A percentile compares a stretch with the other conserved stretches of the same genome.
Evolutionary conservation across 2,113 vertebrate species (phyloP).

Genomic region (Sturnira hondurensis): DNA sequence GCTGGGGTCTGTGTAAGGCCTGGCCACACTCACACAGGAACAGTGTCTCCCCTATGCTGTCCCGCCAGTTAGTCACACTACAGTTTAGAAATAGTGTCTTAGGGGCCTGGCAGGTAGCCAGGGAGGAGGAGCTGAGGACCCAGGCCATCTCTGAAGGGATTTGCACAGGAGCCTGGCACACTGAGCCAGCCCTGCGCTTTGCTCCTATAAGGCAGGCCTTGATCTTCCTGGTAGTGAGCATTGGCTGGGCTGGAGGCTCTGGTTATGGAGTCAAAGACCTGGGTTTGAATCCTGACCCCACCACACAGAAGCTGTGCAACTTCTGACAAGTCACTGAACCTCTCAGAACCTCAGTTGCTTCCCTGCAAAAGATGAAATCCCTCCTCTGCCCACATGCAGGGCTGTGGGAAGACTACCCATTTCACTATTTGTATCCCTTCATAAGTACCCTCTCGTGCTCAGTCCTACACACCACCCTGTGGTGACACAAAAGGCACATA

Average conservation of each 20-base stretch:
- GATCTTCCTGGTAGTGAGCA: accelerated
- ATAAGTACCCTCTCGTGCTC: background rate
- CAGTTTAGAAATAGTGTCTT: background rate
- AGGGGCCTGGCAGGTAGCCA: background rate
- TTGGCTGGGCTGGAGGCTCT: background rate
- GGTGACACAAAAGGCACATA: background rate
- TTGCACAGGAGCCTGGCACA: background rate
- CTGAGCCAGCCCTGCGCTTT: background rate
- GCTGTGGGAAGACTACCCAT: background rate
- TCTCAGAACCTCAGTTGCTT: background rate
- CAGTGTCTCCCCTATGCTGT: background rate
- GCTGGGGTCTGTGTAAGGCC: background rate
- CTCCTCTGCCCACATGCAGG: background rate
- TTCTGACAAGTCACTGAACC: background rate
- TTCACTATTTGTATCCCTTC: background rate
- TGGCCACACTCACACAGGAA: background rate
- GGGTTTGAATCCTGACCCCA: background rate
- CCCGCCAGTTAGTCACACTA: background rate
- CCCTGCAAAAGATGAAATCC: background rate
- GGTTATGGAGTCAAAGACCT: background rate
- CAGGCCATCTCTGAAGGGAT: background rate
- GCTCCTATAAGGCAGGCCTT: background rate
- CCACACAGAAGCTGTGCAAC: background rate
- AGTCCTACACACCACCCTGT: background rate
- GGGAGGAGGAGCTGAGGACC: background rate